phyloP scores from a whole-genome alignment of 2,888 invertebrate species.

The Drosophila neutralis region DNA sequence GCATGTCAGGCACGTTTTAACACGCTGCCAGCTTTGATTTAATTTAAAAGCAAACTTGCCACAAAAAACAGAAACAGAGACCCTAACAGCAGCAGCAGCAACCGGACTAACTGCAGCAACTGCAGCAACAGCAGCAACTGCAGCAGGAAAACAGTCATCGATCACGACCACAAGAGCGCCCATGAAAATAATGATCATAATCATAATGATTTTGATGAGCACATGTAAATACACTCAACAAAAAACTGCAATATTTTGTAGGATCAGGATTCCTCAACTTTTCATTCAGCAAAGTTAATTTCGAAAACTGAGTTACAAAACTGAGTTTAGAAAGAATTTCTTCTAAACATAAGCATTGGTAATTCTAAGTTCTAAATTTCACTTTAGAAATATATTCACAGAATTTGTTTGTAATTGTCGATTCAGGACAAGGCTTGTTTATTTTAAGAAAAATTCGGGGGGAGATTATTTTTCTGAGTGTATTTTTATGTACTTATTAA shows the following conservation, averaged over 20 bases:
- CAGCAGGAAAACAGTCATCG: conserved; percentile 67
- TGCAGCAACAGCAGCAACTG: conserved; percentile 1
- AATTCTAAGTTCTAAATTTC: background rate
- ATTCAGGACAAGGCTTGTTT: background rate
- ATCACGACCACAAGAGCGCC: conserved; percentile 55
- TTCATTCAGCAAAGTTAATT: background rate
- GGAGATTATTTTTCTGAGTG: background rate
- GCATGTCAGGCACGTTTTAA: conserved; percentile 80
- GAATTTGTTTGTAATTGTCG: background rate
- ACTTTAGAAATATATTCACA: background rate
- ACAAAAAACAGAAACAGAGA: conserved; percentile 16
- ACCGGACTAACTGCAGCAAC: background rate
- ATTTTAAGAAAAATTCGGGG: no score
- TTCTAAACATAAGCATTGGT: no score
- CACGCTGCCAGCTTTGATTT: conserved; percentile 81
- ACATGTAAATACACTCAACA: conserved; percentile 9
- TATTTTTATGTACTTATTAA: conserved; percentile 21
- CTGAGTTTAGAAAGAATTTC: no score
- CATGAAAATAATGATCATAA: conserved; percentile 16
- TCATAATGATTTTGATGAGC: conserved; percentile 14
- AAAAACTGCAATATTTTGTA: background rate
- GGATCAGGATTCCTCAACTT: background rate
- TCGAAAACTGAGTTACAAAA: background rate
- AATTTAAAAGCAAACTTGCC: conserved; percentile 74
- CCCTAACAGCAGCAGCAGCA: background rate